Evolutionary conservation across 2,113 vertebrate species (phyloP).

Genomic region (Riparia riparia): DNA sequence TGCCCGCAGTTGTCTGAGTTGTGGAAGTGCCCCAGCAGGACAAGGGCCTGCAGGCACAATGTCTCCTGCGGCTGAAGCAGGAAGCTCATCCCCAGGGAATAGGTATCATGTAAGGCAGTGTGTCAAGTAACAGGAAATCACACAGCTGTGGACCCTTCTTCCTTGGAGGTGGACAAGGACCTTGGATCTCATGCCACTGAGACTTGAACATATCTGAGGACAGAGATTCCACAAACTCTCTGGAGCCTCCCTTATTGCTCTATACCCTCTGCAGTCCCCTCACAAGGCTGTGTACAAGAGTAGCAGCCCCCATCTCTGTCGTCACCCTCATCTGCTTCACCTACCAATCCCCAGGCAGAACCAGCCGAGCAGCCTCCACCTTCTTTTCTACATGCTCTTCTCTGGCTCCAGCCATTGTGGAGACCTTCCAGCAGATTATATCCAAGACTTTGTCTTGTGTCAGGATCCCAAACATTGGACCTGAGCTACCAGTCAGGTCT

Average conservation of each 20-base stretch:
- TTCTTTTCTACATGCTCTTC: rapidly evolving
- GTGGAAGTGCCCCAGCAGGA: background rate
- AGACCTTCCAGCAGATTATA: background rate
- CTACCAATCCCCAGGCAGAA: background rate
- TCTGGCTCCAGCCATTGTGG: background rate
- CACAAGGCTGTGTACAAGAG: background rate
- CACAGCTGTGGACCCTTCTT: background rate
- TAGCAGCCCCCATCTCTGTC: background rate
- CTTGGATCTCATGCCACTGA: rapidly evolving
- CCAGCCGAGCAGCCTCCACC: background rate
- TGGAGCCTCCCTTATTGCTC: background rate
- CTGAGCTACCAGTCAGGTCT: background rate
- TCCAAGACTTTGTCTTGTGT: background rate
- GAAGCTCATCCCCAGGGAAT: background rate
- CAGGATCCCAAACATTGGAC: background rate
- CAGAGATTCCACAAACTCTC: background rate
- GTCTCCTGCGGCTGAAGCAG: background rate
- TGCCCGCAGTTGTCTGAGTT: background rate
- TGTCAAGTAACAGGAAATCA: background rate
- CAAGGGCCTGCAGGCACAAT: background rate
- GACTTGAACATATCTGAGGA: background rate
- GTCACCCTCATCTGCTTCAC: background rate
- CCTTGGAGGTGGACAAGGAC: background rate
- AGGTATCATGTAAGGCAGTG: background rate
- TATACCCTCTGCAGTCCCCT: background rate